Conservation (phyloP, 2,888 invertebrate genomes). For the Orthosia gracilis region DNA sequence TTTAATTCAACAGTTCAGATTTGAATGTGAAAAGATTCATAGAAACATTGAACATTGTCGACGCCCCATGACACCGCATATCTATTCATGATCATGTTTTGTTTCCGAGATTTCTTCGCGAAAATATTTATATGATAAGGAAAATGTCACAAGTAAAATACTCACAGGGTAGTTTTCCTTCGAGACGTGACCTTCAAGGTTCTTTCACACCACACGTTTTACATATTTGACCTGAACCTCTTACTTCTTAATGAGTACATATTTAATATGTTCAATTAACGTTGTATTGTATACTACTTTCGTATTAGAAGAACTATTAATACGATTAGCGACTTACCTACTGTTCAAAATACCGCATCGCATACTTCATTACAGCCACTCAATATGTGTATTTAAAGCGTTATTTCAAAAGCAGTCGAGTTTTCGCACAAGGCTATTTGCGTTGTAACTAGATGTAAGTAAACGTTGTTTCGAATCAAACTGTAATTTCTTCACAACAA, state of each 20-base stretch:
- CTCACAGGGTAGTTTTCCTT: constrained; percentile 52
- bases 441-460: constrained; percentile 26
- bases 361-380: constrained; percentile 35
- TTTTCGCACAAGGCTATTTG: constrained; percentile 39
- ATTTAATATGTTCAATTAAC: constrained; percentile 6
- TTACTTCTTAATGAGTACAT: neutral
- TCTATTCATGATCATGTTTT: constrained; percentile 26
- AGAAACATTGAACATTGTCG: neutral
- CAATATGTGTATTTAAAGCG: constrained; percentile 52
- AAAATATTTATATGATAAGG: constrained; percentile 41
- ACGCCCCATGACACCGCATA: neutral
- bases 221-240: no score
- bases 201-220: constrained; percentile 36
- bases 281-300: neutral
- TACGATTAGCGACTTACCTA: constrained; percentile 50
- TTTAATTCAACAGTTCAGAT: no score
- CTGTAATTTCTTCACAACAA: constrained; percentile 20
- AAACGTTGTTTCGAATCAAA: constrained; percentile 20
- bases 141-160: constrained; percentile 51
- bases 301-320: constrained; percentile 43
- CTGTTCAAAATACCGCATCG: constrained; percentile 29
- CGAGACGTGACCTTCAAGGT: constrained; percentile 51
- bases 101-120: constrained; percentile 26
- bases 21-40: no score
- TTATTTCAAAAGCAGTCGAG: constrained; percentile 46